Conservation (phyloP, 2,797 vertebrate genomes). For the Ispidina picta region DNA sequence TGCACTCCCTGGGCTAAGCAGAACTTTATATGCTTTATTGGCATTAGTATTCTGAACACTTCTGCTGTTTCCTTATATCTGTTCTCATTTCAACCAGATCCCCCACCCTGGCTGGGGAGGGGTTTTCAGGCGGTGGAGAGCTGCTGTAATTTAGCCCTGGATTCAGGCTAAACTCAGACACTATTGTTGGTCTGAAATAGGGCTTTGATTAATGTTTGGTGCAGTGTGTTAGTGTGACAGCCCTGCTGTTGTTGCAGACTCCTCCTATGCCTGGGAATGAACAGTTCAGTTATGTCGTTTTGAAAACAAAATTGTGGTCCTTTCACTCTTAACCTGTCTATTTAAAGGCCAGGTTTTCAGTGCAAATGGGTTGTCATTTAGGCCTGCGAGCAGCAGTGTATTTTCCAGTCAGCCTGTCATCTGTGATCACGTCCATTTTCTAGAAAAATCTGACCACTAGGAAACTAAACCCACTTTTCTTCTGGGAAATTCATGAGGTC, state of each 20-base stretch:
- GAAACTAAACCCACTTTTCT: not conserved
- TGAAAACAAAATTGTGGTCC: not conserved
- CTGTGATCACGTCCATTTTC: not conserved
- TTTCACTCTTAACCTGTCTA: not conserved
- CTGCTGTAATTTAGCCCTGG: not conserved
- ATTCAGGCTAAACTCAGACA: not conserved
- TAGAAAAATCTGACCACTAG: not conserved
- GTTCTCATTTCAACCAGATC: not conserved
- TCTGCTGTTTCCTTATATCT: not conserved
- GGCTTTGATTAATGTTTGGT: not conserved
- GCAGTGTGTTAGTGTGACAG: not conserved
- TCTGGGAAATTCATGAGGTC: not conserved
- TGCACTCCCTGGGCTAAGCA: not conserved
- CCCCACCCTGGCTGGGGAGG: not conserved
- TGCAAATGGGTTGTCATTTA: not conserved
- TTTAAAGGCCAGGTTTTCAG: not conserved
- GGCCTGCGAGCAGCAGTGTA: not conserved
- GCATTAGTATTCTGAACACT: not conserved
- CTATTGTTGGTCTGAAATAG: not conserved
- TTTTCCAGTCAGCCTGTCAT: not conserved
- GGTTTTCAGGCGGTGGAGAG: too few relatives aligned
- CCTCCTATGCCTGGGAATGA: not conserved
- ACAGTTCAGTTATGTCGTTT: not conserved
- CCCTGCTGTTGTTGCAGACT: not conserved
- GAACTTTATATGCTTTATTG: not conserved